Evolutionary conservation across 2,888 invertebrate species (phyloP).

Genomic region (Carcina quercana): DNA sequence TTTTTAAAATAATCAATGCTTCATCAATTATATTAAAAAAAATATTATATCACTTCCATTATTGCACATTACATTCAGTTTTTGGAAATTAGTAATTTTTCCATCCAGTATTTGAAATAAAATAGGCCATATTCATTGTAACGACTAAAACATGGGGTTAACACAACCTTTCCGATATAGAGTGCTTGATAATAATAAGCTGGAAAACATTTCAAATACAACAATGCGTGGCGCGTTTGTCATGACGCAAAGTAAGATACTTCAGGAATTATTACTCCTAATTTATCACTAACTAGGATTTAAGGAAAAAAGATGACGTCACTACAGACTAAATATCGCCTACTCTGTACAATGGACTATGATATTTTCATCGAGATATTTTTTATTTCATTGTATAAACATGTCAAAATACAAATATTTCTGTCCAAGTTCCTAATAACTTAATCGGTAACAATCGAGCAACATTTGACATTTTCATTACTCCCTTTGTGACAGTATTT

Average conservation of each 20-base stretch:
- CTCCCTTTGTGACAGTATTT: conserved; percentile 66
- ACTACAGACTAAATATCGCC: conserved; percentile 62
- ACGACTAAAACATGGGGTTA: conserved; percentile 51
- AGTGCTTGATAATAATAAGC: conserved; percentile 25
- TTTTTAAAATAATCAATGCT: too few relatives aligned
- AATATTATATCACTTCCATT: too few relatives aligned
- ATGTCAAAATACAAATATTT: conserved; percentile 71
- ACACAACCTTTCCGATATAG: conserved; percentile 49
- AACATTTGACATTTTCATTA: conserved; percentile 57
- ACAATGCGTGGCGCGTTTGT: conserved; percentile 48
- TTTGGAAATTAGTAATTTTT: too few relatives aligned
- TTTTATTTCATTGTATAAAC: conserved; percentile 68
- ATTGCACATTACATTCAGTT: too few relatives aligned
- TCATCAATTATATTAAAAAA: too few relatives aligned
- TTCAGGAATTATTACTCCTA: conserved; percentile 61
- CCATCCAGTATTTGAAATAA: conserved; percentile 43
- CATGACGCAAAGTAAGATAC: conserved; percentile 52
- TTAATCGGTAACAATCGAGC: conserved; percentile 69
- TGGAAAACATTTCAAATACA: conserved; percentile 33
- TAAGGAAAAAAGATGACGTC: conserved; percentile 54
- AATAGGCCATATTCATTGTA: conserved; percentile 68
- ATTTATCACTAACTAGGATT: conserved; percentile 63
- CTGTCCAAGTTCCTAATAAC: conserved; percentile 56
- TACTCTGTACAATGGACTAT: conserved; percentile 72
- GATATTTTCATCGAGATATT: conserved; percentile 68